Conservation (phyloP, 1,140 invertebrate species). For the Drosophila jambulina region DNA sequence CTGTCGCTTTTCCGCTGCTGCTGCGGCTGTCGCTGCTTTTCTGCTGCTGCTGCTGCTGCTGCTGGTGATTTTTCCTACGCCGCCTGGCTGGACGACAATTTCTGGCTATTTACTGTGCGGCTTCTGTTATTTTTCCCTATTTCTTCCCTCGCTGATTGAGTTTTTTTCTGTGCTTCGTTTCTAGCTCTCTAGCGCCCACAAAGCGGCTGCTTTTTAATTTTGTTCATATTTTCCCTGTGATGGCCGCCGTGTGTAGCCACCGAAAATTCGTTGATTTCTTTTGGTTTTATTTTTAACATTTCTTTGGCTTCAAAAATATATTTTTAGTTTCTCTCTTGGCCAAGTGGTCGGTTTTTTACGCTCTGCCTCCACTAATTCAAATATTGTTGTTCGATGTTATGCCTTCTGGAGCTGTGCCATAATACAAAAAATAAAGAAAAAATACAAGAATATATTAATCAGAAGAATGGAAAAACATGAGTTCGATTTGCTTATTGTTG, state of each 20-base stretch:
- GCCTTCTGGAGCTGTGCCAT: conserved; percentile 55
- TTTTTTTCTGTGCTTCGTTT: conserved; percentile 67
- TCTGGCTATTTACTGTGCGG: conserved; percentile 65
- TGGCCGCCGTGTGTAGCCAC: conserved; percentile 46
- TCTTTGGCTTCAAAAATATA: conserved; percentile 70
- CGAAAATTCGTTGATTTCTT: conserved; percentile 67
- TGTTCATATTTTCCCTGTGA: conserved; percentile 66
- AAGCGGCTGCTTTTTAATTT: conserved; percentile 78
- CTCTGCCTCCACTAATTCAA: conserved; percentile 55
- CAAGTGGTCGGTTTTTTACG: conserved; percentile 65
- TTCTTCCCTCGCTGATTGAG: conserved; percentile 59
- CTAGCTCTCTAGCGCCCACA: conserved; percentile 42
- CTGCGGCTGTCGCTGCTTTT: conserved; percentile 23
- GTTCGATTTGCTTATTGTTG: conserved; percentile 32
- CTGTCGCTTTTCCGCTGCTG: conserved; percentile 31
- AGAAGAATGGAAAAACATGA: conserved; percentile 39
- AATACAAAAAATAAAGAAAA: conserved; percentile 38
- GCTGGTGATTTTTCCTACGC: conserved; percentile 32
- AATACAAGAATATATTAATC: conserved; percentile 17
- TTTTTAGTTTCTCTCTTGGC: conserved; percentile 64
- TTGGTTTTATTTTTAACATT: conserved; percentile 77
- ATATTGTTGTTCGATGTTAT: conserved; percentile 61
- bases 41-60: conserved; percentile 17
- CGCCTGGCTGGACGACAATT: conserved; percentile 41
- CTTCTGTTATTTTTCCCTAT: conserved; percentile 64